Evolutionary conservation across 2,888 invertebrate genomes (phyloP), one percentile per base, ranked within the genome.

Genomic region (Megalurothrips usitatus): DNA sequence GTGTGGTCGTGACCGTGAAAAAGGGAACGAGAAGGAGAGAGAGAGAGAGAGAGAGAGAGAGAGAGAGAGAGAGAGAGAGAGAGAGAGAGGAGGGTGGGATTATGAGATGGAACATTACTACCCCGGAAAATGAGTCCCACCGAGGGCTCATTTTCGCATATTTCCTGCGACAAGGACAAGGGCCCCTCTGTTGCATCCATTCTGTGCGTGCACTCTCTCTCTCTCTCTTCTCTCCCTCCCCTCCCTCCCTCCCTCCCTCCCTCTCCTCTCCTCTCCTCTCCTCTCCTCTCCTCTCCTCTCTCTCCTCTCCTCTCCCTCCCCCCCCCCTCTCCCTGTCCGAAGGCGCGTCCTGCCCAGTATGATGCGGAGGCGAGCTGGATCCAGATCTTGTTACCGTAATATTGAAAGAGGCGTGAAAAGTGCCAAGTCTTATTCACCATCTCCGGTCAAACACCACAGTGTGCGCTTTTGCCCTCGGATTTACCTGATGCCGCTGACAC

Each of bases 1-100:
- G 68, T 23, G 68, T 10, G 68, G n/a, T 26, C 68, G 68, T 75
- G 23, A 75, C 68, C 68, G 26, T 58, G 58, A 58, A 58, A 75
- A 23, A 58, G 58, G 14, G 34, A 58, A 14, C 11, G 58, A 58
- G 58, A 58, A 17, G 6, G n/a, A 58, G n/a, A 19, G 58, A 58
- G 58, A 58, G 58, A 58, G 58, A 6, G 17, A 17, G 58, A 58
- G 58, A 58, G 58, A n/a, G 17, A 58, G 58, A 6, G 58, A 58
- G 58, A 58, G 58, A 17, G 58, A 17, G 58, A 6, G 17, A 43
- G 34, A 43, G 58, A 19, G 52, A 52, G 52, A 17, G 17, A 58
- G 58, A 58, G 17, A 58, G 58, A 58, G 58, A 58, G 14, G 34
- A 17, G 58, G 6, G 58, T 14, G 58, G 6, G 58, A 58, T 58